Evolutionary conservation across 2,888 invertebrate genomes (phyloP), one percentile per base, ranked within the genome.

Genomic region (Dolichomitus sp.): DNA sequence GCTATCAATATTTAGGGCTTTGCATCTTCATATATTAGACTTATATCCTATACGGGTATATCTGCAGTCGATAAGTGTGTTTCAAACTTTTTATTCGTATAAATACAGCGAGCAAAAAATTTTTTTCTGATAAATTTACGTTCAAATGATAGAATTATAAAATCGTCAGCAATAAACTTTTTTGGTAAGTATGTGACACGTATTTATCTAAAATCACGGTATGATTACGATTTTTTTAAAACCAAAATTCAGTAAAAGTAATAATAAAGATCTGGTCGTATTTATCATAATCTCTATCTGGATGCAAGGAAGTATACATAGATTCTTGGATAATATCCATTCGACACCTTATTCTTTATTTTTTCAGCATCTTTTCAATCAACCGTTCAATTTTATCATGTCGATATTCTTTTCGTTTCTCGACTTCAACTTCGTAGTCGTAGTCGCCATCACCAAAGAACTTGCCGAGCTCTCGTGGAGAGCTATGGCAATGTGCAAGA

Each of bases 361-460:
- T 63, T 37, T 14, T 19, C 54, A 77, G 52, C 50, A 50, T 63
- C 70, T 50, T 27, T 70, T 57, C 40, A 40, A 57, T 5, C 23
- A 57, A 11, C 9, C 54, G 14, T 30, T 14, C 12, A 12, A 57
- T 11, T 57, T 57, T 57, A 19, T 14, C 27, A 14, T 63, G 50
- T n/a, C 50, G 50, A 33, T 61, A 27, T 77, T 45, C 52, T 63
- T 61, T 50, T 17, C 48, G 17, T n/a, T 17, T 57, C 52, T 52
- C 14, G 19, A 6, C n/a, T 69, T 17, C 48, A 59, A 33, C 59
- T 37, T 61, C 5, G 4, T 87, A 84, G 84, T 86, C 86, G 82
- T 81, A 84, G 84, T 87, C 83, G 81, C 83, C 83, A 86, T 86
- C 73, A 82, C 76, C 84, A 74, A 84, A 66, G 73, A 87, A 87